These are phyloP conservation scores for Crypturellus undulatus DNA, from an alignment of 2,113 vertebrate species.

Conservation along the genomic window DNA sequence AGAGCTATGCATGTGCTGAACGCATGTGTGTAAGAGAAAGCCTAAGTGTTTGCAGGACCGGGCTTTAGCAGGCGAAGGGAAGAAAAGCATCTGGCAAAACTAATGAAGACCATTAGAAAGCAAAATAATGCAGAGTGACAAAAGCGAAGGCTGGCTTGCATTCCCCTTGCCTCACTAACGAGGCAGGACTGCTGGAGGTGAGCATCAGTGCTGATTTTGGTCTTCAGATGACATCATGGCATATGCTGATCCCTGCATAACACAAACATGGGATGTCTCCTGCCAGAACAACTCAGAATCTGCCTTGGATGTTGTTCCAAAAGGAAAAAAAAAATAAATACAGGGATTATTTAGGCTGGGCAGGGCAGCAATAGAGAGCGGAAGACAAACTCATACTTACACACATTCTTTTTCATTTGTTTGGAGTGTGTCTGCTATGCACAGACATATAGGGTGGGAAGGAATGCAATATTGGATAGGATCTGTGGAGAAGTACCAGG, in stretches of 20 bases:
- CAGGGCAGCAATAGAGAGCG: background rate
- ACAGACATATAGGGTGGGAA: background rate
- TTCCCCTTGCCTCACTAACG: background rate
- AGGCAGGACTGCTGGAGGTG: background rate
- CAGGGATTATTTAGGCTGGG: background rate
- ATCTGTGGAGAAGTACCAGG: background rate
- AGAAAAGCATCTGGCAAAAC: constrained; percentile 2
- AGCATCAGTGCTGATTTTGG: background rate
- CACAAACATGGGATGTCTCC: accelerated
- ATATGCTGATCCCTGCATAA: background rate
- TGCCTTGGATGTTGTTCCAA: accelerated
- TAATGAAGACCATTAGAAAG: background rate
- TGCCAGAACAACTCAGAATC: background rate
- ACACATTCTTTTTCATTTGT: background rate
- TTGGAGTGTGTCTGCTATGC: background rate
- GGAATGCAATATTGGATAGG: background rate
- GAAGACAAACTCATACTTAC: background rate
- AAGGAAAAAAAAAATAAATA: background rate
- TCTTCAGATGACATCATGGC: accelerated
- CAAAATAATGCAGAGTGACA: background rate
- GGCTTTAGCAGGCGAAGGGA: background rate
- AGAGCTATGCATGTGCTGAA: background rate
- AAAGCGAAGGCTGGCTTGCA: background rate
- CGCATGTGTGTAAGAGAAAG: background rate
- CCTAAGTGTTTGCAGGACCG: background rate